Percentiles rank a stretch among this genome's conserved stretches.
These are phyloP conservation scores for Carpatolechia fugitivella DNA, from an alignment of 2,888 invertebrate genomes.

Conservation along the genomic window DNA sequence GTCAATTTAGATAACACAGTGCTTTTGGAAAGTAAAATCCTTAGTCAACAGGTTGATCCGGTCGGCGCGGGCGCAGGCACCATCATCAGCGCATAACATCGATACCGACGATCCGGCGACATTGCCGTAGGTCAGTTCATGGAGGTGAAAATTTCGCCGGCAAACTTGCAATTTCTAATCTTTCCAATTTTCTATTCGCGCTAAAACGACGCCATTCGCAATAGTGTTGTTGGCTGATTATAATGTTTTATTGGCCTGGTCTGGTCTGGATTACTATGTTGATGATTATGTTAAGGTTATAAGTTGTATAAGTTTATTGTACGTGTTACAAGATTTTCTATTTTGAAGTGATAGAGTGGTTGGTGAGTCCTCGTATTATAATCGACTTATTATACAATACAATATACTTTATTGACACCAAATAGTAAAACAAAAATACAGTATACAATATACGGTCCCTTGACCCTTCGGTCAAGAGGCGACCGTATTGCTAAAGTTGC, in stretches of 20 bases:
- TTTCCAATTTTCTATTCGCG: not conserved
- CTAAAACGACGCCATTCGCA: not conserved
- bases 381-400: too few relatives aligned
- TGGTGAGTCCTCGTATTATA: too few relatives aligned
- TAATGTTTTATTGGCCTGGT: not conserved
- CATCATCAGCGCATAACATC: not conserved
- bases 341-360: too few relatives aligned
- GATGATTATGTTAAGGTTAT: not conserved
- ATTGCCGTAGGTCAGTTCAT: not conserved
- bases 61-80: not conserved
- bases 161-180: not conserved
- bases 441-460: too few relatives aligned
- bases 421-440: too few relatives aligned
- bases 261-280: not conserved
- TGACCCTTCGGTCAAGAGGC: too few relatives aligned
- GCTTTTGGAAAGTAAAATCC: not conserved
- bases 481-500: too few relatives aligned
- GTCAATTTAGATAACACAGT: not conserved
- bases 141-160: not conserved
- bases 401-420: too few relatives aligned
- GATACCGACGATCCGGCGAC: not conserved
- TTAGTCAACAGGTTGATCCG: not conserved
- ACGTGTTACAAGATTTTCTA: not conserved
- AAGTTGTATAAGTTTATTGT: not conserved
- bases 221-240: not conserved